A percentile compares a stretch with the other conserved stretches of the same genome.
These are phyloP conservation scores for Pandion haliaetus DNA, from an alignment of 2,113 vertebrate species.

Conservation along the genomic window DNA sequence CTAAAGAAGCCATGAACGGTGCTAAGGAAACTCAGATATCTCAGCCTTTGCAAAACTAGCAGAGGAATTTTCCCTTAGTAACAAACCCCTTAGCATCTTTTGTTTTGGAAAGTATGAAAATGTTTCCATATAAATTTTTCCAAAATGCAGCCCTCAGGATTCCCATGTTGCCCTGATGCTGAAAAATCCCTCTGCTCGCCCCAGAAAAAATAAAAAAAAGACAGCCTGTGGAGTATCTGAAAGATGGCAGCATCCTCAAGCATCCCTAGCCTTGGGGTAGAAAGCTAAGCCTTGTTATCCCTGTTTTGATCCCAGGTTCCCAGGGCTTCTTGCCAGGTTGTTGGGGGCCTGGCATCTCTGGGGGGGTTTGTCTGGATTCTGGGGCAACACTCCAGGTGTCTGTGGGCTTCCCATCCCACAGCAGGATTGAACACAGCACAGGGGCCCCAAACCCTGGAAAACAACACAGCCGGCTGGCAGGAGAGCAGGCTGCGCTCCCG, in stretches of 20 bases:
- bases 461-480: not conserved
- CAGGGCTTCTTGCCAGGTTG: slow-evolving; percentile 33
- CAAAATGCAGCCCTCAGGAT: not conserved
- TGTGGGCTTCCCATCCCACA: not conserved
- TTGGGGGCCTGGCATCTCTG: slow-evolving; percentile 6
- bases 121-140: slow-evolving; percentile 27
- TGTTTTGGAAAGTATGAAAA: slow-evolving; percentile 59
- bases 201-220: not conserved
- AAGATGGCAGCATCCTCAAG: slow-evolving; percentile 30
- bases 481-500: not conserved
- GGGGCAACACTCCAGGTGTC: not conserved
- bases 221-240: rapidly evolving
- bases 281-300: not conserved
- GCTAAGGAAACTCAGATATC: not conserved
- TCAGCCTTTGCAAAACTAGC: not conserved
- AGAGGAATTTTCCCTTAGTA: slow-evolving; percentile 6
- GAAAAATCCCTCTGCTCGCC: slow-evolving; percentile 8
- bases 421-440: not conserved
- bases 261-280: not conserved
- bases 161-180: not conserved
- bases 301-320: slow-evolving; percentile 12
- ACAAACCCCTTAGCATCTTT: slow-evolving; percentile 7
- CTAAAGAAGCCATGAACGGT: rapidly evolving
- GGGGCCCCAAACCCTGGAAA: not conserved
- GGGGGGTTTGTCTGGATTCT: not conserved